Percentiles rank a stretch among this genome's conserved stretches.
phyloP scores from a whole-genome alignment of 1,140 invertebrate species.

The Coptotermes formosanus region DNA sequence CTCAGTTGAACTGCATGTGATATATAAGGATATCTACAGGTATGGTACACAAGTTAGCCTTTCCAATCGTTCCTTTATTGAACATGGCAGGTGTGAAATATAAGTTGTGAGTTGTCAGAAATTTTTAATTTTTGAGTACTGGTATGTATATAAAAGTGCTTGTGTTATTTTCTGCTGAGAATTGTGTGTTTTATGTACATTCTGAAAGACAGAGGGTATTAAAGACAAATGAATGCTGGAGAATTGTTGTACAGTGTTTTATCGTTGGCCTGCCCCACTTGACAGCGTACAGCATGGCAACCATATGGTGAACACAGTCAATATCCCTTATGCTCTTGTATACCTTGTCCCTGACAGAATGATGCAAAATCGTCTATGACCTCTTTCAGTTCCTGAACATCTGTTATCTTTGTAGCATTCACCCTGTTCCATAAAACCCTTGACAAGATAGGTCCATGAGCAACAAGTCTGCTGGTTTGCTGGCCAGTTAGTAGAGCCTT shows the following conservation, averaged over 20 bases:
- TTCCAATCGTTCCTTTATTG: not conserved
- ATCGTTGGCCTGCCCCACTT: no score
- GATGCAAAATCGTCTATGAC: no score
- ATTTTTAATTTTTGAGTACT: not conserved
- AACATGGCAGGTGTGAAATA: not conserved
- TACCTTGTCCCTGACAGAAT: no score
- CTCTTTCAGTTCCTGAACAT: no score
- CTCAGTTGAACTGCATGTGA: not conserved
- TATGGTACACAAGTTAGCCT: not conserved
- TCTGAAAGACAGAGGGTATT: not conserved
- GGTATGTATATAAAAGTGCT: not conserved
- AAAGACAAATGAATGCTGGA: slow-evolving; percentile 10
- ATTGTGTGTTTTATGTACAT: slow-evolving; percentile 14
- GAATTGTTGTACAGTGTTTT: not conserved
- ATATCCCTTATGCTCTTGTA: no score
- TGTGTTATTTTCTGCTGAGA: slow-evolving; percentile 5
- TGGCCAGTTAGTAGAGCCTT: no score
- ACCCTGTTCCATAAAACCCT: no score
- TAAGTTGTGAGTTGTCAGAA: not conserved
- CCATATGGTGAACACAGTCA: no score
- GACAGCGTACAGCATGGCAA: no score
- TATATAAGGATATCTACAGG: not conserved
- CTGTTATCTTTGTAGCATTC: no score
- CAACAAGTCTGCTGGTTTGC: no score
- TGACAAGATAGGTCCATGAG: no score